phyloP scores from a whole-genome alignment of 2,113 vertebrate species.

The Sapajus apella region DNA sequence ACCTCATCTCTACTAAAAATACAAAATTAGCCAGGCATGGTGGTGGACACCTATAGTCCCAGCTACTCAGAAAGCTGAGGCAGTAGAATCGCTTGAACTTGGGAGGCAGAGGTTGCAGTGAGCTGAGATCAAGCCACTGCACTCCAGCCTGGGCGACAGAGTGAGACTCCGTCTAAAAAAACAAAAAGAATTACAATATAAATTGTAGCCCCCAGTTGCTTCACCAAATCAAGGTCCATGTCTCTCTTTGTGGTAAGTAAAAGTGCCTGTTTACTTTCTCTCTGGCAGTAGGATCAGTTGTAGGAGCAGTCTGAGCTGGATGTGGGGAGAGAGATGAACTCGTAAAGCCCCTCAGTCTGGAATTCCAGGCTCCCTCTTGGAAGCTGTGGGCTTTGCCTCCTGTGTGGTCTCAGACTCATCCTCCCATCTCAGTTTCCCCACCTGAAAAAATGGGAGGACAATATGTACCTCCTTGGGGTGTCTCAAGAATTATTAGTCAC shows the following conservation, averaged over 20 bases:
- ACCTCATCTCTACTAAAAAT: no score
- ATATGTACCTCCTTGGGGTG: not conserved
- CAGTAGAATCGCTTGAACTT: no score
- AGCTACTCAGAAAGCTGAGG: no score
- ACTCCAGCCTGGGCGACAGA: no score
- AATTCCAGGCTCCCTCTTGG: not conserved
- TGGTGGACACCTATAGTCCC: no score
- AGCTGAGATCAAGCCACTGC: no score
- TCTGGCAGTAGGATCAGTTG: not conserved
- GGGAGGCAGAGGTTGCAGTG: no score
- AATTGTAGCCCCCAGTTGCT: not conserved
- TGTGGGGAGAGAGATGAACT: not conserved
- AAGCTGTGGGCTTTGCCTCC: not conserved
- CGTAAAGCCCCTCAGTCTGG: not conserved
- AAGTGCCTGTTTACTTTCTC: not conserved
- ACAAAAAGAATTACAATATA: no score
- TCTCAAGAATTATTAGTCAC: not conserved
- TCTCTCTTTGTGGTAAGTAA: rapidly evolving
- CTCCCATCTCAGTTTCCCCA: not conserved
- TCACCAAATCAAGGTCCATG: not conserved
- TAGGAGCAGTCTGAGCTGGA: rapidly evolving
- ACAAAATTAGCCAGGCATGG: no score
- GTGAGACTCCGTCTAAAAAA: no score
- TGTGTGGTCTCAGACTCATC: not conserved
- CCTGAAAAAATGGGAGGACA: constrained; percentile 21